Conservation (phyloP, 2,113 vertebrate species). For the Alces alces region DNA sequence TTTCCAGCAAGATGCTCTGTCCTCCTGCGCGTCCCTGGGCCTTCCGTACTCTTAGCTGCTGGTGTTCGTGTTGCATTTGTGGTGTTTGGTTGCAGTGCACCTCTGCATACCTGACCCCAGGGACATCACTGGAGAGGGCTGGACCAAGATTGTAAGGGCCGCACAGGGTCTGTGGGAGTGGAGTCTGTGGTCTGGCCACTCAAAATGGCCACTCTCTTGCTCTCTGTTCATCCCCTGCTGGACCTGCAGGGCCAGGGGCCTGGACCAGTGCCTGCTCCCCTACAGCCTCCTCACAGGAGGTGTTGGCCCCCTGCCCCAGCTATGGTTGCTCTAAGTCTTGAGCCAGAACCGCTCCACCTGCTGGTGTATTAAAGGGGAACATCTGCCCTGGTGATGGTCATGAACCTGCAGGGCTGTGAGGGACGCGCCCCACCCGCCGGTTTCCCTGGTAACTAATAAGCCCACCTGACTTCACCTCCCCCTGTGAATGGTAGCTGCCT, state of each 20-base stretch:
- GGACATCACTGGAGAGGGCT: neutral
- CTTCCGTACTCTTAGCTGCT: neutral
- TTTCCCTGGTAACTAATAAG: neutral
- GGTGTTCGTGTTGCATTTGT: fast-evolving
- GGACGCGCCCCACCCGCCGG: neutral
- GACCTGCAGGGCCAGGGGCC: neutral
- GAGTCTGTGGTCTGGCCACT: neutral
- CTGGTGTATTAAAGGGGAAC: neutral
- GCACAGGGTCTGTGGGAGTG: neutral
- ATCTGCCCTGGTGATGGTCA: neutral
- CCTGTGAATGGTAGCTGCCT: neutral
- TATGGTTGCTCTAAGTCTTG: neutral
- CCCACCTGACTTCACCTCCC: neutral
- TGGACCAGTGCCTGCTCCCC: neutral
- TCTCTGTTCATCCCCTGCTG: neutral
- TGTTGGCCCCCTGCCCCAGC: neutral
- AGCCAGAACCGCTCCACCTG: neutral
- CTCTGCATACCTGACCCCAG: neutral
- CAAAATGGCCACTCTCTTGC: neutral
- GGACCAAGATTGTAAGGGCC: neutral
- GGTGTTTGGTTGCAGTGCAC: neutral
- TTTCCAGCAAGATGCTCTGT: neutral
- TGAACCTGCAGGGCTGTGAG: neutral
- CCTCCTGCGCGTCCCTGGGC: neutral
- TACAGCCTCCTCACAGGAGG: neutral